Evolutionary conservation across 2,113 vertebrate genomes (phyloP).

Genomic region (Engystomops pustulosus): DNA sequence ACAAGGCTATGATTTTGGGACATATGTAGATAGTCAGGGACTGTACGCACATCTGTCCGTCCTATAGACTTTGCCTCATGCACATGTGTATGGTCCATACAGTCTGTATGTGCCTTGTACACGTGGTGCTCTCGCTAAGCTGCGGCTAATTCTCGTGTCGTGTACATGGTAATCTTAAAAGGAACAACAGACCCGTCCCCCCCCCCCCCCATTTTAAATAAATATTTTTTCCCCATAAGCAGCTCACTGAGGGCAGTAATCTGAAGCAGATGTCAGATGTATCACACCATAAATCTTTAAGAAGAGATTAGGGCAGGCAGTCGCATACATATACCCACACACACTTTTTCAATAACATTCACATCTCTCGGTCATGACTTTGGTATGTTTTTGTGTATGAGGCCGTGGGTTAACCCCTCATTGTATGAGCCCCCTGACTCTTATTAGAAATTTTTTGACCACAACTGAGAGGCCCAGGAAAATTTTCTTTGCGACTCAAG

Average conservation of each 20-base stretch:
- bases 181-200: neutral
- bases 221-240: slow-evolving; percentile 48
- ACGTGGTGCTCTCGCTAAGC: neutral
- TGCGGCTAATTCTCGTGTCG: neutral
- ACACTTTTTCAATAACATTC: slow-evolving; percentile 46
- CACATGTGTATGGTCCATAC: too few relatives aligned
- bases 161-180: slow-evolving; percentile 1
- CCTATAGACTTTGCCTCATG: too few relatives aligned
- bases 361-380: slow-evolving; percentile 29
- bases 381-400: slow-evolving; percentile 43
- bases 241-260: slow-evolving; percentile 35
- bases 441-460: neutral
- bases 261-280: slow-evolving; percentile 52
- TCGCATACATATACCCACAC: slow-evolving; percentile 35
- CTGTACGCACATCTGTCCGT: too few relatives aligned
- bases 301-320: slow-evolving; percentile 47
- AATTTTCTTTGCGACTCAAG: too few relatives aligned
- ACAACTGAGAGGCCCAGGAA: neutral
- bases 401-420: slow-evolving; percentile 30
- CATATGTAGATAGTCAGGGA: too few relatives aligned
- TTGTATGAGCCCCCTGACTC: neutral
- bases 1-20: too few relatives aligned
- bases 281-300: slow-evolving; percentile 51
- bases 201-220: slow-evolving; percentile 32
- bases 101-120: too few relatives aligned